Percentiles rank a stretch among this genome's conserved stretches.
Conservation (phyloP, 2,888 invertebrate species). For the Syrista parreyssii region DNA sequence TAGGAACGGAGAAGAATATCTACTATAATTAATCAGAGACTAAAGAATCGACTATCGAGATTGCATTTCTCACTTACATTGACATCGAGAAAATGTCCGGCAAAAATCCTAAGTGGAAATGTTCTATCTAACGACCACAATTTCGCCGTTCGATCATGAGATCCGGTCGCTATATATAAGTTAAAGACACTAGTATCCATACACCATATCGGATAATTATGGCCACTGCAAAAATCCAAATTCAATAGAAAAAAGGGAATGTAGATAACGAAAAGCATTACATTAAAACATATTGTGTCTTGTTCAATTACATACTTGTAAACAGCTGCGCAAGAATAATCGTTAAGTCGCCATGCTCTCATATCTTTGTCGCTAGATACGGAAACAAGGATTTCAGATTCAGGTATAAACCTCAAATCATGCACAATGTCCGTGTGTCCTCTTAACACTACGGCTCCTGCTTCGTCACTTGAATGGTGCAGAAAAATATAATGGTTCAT, state of each 20-base stretch:
- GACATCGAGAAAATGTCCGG: slow-evolving; percentile 89
- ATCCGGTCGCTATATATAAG: slow-evolving; percentile 80
- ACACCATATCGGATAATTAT: slow-evolving; percentile 91
- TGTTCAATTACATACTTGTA: slow-evolving; percentile 69
- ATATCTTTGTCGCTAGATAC: slow-evolving; percentile 82
- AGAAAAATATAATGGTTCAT: slow-evolving; percentile 24
- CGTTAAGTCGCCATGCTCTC: slow-evolving; percentile 80
- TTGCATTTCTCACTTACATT: slow-evolving; percentile 73
- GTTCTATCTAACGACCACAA: slow-evolving; percentile 86
- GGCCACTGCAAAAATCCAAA: slow-evolving; percentile 74
- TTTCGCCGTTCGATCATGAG: slow-evolving; percentile 83
- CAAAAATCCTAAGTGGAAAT: slow-evolving; percentile 84
- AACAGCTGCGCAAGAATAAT: slow-evolving; percentile 76
- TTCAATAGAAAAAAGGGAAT: slow-evolving; percentile 25
- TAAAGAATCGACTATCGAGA: background rate
- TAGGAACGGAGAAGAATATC: slow-evolving; percentile 56
- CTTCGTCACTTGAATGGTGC: slow-evolving; percentile 67
- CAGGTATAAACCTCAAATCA: slow-evolving; percentile 73
- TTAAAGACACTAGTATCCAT: slow-evolving; percentile 77
- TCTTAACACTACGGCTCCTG: slow-evolving; percentile 73
- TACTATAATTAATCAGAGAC: slow-evolving; percentile 1
- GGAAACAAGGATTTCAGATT: slow-evolving; percentile 76
- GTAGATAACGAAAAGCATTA: slow-evolving; percentile 28
- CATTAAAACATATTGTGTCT: slow-evolving; percentile 4
- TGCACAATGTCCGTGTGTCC: slow-evolving; percentile 82